Evolutionary conservation across 2,888 invertebrate species (phyloP).

Genomic region (Nomada fabriciana): DNA sequence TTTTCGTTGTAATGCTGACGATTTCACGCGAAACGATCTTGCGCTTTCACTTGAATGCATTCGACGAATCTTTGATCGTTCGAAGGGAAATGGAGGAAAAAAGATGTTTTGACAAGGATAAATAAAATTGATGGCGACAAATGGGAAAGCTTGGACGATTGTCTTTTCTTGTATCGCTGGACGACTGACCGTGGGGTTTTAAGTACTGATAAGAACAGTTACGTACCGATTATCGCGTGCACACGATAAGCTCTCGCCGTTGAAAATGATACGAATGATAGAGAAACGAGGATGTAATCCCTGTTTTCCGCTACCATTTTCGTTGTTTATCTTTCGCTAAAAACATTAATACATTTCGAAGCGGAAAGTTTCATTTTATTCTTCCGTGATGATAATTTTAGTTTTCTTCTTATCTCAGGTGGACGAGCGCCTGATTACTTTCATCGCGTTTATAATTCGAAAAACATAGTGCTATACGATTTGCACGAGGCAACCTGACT

Average conservation of each 20-base stretch:
- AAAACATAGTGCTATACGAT: too few species aligned
- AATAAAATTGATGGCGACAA: constrained; percentile 1
- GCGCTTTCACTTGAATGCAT: constrained; percentile 15
- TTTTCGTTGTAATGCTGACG: constrained; percentile 30
- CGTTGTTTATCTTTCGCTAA: neutral
- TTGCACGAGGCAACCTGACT: too few species aligned
- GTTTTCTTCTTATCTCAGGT: too few species aligned
- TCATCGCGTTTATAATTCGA: too few species aligned
- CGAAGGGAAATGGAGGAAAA: neutral
- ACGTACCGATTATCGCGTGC: constrained; percentile 20
- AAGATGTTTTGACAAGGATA: neutral
- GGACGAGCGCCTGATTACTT: too few species aligned
- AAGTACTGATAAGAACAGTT: constrained; percentile 40
- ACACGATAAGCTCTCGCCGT: constrained; percentile 19
- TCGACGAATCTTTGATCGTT: constrained; percentile 35
- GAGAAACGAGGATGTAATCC: constrained; percentile 11
- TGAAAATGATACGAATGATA: constrained; percentile 29
- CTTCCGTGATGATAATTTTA: neutral
- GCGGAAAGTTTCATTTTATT: too few species aligned
- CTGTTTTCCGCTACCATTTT: constrained; percentile 7
- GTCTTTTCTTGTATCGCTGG: neutral
- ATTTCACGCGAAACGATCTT: constrained; percentile 20
- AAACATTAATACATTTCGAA: neutral
- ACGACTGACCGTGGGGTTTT: constrained; percentile 20
- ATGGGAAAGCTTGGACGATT: neutral